Conservation (phyloP, 2,113 vertebrate genomes). For the Cichladusa arquata region DNA sequence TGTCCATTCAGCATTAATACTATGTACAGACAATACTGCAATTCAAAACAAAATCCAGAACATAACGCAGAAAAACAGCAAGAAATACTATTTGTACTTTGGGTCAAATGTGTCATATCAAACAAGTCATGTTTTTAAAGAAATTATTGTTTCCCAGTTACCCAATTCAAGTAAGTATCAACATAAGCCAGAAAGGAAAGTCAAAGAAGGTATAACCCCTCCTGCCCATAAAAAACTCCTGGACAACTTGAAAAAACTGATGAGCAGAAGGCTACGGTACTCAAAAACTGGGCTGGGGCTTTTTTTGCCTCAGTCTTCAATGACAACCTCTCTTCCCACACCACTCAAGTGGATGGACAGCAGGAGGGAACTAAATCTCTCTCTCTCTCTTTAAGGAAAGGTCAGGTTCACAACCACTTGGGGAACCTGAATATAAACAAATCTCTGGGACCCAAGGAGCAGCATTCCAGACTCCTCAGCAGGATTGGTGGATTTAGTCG, state of each 20-base stretch:
- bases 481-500: not conserved
- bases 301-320: not conserved
- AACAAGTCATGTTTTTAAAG: not conserved
- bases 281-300: not conserved
- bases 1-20: not conserved
- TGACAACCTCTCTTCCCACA: not conserved
- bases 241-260: not conserved
- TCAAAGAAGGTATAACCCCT: not conserved
- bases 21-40: not conserved
- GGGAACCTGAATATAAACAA: not conserved
- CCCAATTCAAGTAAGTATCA: not conserved
- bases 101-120: not conserved
- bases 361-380: not conserved
- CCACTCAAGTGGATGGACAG: not conserved
- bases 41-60: not conserved
- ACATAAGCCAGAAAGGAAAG: not conserved
- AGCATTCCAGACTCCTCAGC: not conserved
- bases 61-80: not conserved
- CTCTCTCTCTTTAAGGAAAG: not conserved
- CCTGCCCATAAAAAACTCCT: not conserved
- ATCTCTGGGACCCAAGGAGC: not conserved
- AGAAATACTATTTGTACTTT: not conserved
- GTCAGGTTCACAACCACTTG: not conserved
- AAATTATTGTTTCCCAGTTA: not conserved
- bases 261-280: rapidly evolving